A percentile compares a stretch with the other conserved stretches of the same genome.
Evolutionary conservation across 2,888 invertebrate species (phyloP).

Genomic region (Pollenia labialis): DNA sequence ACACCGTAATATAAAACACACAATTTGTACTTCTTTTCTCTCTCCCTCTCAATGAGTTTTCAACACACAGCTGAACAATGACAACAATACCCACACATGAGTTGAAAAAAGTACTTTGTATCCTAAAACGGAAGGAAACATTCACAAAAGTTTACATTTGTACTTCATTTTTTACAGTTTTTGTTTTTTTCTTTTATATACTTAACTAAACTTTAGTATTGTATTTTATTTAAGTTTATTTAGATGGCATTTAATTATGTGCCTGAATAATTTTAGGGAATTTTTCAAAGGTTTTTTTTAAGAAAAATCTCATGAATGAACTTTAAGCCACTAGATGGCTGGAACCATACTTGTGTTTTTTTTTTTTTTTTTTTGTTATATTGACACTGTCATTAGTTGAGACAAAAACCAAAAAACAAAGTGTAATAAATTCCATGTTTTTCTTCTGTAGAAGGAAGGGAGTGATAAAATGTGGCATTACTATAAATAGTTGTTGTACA

Average conservation of each 20-base stretch:
- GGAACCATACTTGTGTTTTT: constrained; percentile 33
- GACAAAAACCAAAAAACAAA: constrained; percentile 50
- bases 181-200: background rate
- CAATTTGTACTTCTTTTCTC: constrained; percentile 32
- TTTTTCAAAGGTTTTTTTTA: constrained; percentile 47
- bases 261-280: constrained; percentile 63
- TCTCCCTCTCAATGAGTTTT: background rate
- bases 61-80: constrained; percentile 1
- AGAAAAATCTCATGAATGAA: constrained; percentile 41
- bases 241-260: constrained; percentile 70
- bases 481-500: background rate
- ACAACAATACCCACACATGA: background rate
- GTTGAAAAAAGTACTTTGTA: background rate
- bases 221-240: constrained; percentile 47
- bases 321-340: constrained; percentile 27
- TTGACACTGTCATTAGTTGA: constrained; percentile 45
- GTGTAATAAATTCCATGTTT: background rate
- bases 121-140: constrained; percentile 57
- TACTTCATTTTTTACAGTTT: constrained; percentile 37
- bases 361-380: background rate
- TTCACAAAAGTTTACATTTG: constrained; percentile 52
- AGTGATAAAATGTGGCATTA: background rate
- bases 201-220: background rate
- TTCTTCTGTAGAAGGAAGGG: background rate
- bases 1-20: background rate